A percentile compares a stretch with the other conserved stretches of the same genome.
phyloP scores from a whole-genome alignment of 2,888 invertebrate species.

The Calameuta pallipes region DNA sequence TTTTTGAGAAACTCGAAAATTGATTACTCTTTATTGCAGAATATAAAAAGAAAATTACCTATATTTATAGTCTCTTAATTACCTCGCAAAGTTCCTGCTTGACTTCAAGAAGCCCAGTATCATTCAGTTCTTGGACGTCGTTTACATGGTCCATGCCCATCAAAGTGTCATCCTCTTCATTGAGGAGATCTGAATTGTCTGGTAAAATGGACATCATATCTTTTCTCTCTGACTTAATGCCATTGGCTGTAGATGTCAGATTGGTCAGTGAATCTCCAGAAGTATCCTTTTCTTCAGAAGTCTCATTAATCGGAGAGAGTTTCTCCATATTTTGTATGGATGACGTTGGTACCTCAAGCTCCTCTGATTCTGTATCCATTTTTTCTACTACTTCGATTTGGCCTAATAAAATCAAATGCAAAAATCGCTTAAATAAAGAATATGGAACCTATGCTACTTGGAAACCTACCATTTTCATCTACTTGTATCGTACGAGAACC shows the following conservation, averaged over 20 bases:
- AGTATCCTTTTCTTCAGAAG: slow-evolving; percentile 18
- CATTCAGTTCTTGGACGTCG: slow-evolving; percentile 40
- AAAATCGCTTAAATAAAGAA: too few species aligned
- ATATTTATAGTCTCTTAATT: slow-evolving; percentile 4
- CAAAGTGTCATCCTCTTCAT: slow-evolving; percentile 35
- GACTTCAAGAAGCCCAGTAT: slow-evolving; percentile 44
- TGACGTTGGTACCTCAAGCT: neutral
- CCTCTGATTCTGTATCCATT: slow-evolving; percentile 26
- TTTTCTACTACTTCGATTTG: slow-evolving; percentile 54
- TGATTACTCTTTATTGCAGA: neutral
- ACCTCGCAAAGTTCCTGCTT: slow-evolving; percentile 56
- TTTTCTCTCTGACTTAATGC: slow-evolving; percentile 5
- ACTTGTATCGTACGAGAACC: slow-evolving; percentile 52
- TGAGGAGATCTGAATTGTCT: slow-evolving; percentile 41
- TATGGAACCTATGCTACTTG: too few species aligned
- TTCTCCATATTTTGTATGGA: neutral
- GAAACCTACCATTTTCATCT: slow-evolving; percentile 51
- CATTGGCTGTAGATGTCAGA: slow-evolving; percentile 34
- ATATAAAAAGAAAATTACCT: neutral
- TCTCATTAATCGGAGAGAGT: slow-evolving; percentile 12
- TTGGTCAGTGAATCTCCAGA: slow-evolving; percentile 34
- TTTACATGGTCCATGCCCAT: slow-evolving; percentile 47
- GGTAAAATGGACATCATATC: slow-evolving; percentile 45
- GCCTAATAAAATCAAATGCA: slow-evolving; percentile 32
- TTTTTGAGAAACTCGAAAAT: neutral